A percentile compares a stretch with the other conserved stretches of the same genome.
Conservation (phyloP, 1,140 invertebrate genomes). For the Papilio polytes region DNA sequence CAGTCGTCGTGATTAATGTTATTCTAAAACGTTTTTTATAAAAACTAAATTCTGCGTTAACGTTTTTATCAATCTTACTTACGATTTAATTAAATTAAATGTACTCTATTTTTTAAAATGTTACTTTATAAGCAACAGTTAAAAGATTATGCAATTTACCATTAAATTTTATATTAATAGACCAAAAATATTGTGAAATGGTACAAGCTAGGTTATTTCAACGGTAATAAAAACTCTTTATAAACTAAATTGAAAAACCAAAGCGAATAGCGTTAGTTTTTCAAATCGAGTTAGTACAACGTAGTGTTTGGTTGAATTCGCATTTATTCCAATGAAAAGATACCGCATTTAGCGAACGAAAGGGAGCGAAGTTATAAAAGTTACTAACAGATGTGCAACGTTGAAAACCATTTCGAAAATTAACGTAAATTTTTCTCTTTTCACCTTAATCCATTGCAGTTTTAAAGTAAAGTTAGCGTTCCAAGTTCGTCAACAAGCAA, state of each 20-base stretch:
- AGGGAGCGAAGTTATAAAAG: slow-evolving; percentile 31
- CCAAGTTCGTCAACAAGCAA: neutral
- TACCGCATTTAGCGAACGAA: slow-evolving; percentile 31
- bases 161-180: neutral
- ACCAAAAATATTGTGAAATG: neutral
- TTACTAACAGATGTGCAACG: slow-evolving; percentile 30
- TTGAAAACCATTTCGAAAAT: slow-evolving; percentile 31
- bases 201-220: neutral
- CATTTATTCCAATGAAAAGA: slow-evolving; percentile 34
- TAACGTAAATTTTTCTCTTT: slow-evolving; percentile 13
- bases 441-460: neutral
- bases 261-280: slow-evolving; percentile 17
- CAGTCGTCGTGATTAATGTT: slow-evolving; percentile 18
- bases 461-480: neutral
- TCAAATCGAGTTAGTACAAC: neutral
- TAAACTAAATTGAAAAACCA: slow-evolving; percentile 12
- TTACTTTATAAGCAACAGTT: neutral
- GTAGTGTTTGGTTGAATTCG: slow-evolving; percentile 13
- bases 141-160: neutral
- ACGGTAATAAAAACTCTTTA: neutral
- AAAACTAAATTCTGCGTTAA: slow-evolving; percentile 6
- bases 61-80: slow-evolving; percentile 24
- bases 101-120: neutral
- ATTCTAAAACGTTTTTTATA: slow-evolving; percentile 18
- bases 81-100: slow-evolving; percentile 11